Evolutionary conservation across 2,888 invertebrate genomes (phyloP).

Genomic region (Brachyopa scutellaris): DNA sequence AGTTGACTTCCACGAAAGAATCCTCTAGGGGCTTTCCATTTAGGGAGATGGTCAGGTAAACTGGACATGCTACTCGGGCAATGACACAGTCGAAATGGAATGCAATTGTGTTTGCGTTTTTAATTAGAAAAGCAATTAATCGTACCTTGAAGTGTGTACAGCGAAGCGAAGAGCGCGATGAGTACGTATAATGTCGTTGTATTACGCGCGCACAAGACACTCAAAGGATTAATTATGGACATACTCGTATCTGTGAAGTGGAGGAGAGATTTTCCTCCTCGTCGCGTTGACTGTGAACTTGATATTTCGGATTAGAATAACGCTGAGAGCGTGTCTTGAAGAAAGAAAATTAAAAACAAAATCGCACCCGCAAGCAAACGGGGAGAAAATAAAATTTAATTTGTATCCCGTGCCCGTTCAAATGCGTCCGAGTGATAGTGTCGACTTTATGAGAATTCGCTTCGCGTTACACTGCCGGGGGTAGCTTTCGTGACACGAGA

Average conservation of each 20-base stretch:
- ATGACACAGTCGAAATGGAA: constrained; percentile 5
- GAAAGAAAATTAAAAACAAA: too few relatives aligned
- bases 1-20: constrained; percentile 78
- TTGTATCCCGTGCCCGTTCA: constrained; percentile 33
- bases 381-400: constrained; percentile 47
- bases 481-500: constrained; percentile 51
- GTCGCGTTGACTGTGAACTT: constrained; percentile 44
- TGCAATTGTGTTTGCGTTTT: constrained; percentile 31
- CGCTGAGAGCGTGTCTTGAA: not conserved
- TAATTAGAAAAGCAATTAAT: constrained; percentile 48
- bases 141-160: constrained; percentile 53
- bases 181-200: constrained; percentile 31
- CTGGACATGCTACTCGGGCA: constrained; percentile 77
- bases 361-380: too few relatives aligned
- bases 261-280: constrained; percentile 2
- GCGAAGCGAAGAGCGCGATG: constrained; percentile 25
- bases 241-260: constrained; percentile 1
- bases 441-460: constrained; percentile 33
- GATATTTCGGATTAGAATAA: constrained; percentile 37
- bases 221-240: constrained; percentile 53
- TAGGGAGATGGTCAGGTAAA: constrained; percentile 79
- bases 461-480: constrained; percentile 40
- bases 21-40: constrained; percentile 77
- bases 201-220: constrained; percentile 3
- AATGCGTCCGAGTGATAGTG: constrained; percentile 42